Evolutionary conservation across 1,140 invertebrate genomes (phyloP), one percentile per base, ranked within the genome.

Genomic region (Drosophila equinoxialis): DNA sequence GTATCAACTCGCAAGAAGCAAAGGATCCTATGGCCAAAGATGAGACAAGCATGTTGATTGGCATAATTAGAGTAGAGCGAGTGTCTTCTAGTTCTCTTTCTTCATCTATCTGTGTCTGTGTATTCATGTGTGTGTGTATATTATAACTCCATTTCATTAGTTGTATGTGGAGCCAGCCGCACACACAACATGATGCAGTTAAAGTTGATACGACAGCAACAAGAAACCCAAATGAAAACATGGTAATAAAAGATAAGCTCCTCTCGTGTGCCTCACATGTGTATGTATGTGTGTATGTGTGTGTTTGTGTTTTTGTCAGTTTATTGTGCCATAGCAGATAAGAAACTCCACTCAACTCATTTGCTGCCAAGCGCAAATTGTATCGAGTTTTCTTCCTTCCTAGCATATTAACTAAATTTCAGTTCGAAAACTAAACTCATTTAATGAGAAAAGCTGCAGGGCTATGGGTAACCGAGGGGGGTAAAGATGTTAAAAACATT

Each of bases 401-500:
- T 39, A 33, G 84, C 79, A 84, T 87, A 84, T 87, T 87, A 87
- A 87, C 84, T 81, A 77, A 87, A 89, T 74, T 89, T 74, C 77
- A 84, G 84, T 87, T 70, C 64, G 68, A 78, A 51, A 87, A 87
- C 84, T 84, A 87, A 87, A 87, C 80, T 89, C 84, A 87, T 87
- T 87, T 81, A 89, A 75, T 48, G 70, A 30, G n/a, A 48, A 45
- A 48, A 54, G 17, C 26, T 65, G 54, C 33, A 42, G 55, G 42
- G 62, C 30, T 13, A 20, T 30, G 51, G 8, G 37, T 23, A 23
- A 14, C 13, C n/a, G 17, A 26, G 30, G 30, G 37, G 51, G 35
- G 45, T 3, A 57, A 1, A 14, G 14, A 14, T 17, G 7, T 3
- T 10, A 20, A 30, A 37, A 17, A 26, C 20, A 35, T 33, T 48